Base-by-base conservation (phyloP, 2,888 invertebrate genomes). In the Chloromyia formosa region DNA sequence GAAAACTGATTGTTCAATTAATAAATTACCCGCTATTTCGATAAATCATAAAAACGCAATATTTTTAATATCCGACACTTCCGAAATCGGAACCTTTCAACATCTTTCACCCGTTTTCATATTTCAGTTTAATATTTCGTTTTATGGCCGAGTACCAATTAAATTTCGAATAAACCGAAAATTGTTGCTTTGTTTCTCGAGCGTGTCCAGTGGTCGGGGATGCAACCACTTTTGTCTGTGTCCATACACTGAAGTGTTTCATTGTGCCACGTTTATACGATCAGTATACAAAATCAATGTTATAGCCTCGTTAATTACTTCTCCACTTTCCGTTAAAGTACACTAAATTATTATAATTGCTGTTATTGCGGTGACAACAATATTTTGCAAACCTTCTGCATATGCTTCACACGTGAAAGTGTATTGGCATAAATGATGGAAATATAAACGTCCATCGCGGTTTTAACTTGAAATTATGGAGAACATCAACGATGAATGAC, bases 281-380 rank as follows among this genome's bases (percentile, higher is more conserved):
- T 10, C 16, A 35, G 16, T 23, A 42, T 40, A 27, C 68, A 27
- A 54, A 71, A 71, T 71, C 22, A 71, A 71, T 58, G 56, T 71
- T 58, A 71, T 56, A 35, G 71, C 58, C 71, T 71, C 71, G 58
- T 71, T 71, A 71, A 71, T 71, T 71, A 71, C 71, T 71, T 27
- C 45, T 23, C 35, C 71, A 49, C 14, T 71, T 40, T 14, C n/a
- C 40, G 58, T 56, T 35, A 71, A 71, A 56, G 58, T 45, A 16
- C 58, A 58, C 56, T 71, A 40, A 71, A 56, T 71, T 56, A 71
- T 56, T 71, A 35, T 71, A 71, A 71, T 71, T 56, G 71, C 42
- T 71, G 56, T 71, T 71, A 71, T 71, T 71, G 56, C 42, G 71
- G 58, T 40, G 22, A 56, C 69, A 56, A 69, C n/a, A 53, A 69